phyloP scores from a whole-genome alignment of 1,140 invertebrate genomes.

The Sitodiplosis mosellana region DNA sequence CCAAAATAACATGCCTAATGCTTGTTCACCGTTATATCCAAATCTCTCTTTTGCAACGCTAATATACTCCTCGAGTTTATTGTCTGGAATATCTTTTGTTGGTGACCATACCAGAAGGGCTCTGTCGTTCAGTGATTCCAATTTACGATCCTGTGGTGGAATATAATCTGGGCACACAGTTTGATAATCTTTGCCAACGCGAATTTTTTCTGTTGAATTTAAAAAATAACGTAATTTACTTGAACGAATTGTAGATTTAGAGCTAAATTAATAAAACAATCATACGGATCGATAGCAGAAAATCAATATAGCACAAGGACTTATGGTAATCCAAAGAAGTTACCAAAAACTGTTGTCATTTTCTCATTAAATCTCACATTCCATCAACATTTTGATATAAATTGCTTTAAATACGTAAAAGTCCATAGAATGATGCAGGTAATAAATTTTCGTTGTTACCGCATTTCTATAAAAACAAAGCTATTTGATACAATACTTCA shows the following conservation, averaged over 20 bases:
- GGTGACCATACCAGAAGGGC: slow-evolving; percentile 92
- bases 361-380: too few species aligned
- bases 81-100: slow-evolving; percentile 66
- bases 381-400: too few species aligned
- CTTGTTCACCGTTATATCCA: slow-evolving; percentile 94
- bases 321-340: background rate
- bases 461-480: too few species aligned
- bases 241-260: background rate
- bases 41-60: slow-evolving; percentile 92
- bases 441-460: too few species aligned
- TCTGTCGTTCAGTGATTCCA: slow-evolving; percentile 50
- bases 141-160: slow-evolving; percentile 36
- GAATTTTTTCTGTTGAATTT: slow-evolving; percentile 70
- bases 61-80: slow-evolving; percentile 89
- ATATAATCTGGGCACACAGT: slow-evolving; percentile 68
- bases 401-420: too few species aligned
- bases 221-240: background rate
- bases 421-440: too few species aligned
- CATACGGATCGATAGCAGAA: background rate
- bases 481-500: background rate
- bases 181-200: slow-evolving; percentile 86
- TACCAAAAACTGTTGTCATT: too few species aligned
- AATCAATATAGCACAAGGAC: background rate
- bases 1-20: slow-evolving; percentile 94
- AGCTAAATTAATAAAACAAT: background rate